A percentile compares a stretch with the other conserved stretches of the same genome.
phyloP scores from a whole-genome alignment of 2,888 invertebrate genomes.

The Meiosimyza platycephala region DNA sequence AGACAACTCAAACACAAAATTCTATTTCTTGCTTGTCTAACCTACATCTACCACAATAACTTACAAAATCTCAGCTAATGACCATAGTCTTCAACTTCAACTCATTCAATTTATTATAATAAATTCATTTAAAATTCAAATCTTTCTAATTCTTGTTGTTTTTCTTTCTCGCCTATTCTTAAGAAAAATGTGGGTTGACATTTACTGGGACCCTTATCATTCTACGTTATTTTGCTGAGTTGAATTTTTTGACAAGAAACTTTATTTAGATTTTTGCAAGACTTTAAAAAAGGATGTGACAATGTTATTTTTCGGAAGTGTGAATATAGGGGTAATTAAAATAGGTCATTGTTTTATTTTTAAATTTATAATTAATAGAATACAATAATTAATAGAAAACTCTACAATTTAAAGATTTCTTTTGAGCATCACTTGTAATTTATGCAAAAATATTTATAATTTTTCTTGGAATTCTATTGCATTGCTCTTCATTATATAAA shows the following conservation, averaged over 20 bases:
- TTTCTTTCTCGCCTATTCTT: neutral
- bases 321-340: slow-evolving; percentile 21
- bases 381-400: too few species aligned
- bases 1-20: neutral
- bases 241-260: neutral
- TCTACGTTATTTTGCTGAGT: too few species aligned
- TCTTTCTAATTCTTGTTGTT: neutral
- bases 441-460: too few species aligned
- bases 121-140: slow-evolving; percentile 17
- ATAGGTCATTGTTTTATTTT: neutral
- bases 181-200: slow-evolving; percentile 17
- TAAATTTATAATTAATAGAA: too few species aligned
- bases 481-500: too few species aligned
- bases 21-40: neutral
- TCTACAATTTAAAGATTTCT: too few species aligned
- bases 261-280: neutral
- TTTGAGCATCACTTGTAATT: too few species aligned
- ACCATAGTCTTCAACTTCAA: neutral
- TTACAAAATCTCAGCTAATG: neutral
- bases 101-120: neutral
- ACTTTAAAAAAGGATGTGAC: neutral
- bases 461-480: too few species aligned
- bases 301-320: neutral
- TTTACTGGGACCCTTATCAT: slow-evolving; percentile 13
- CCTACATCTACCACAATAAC: too few species aligned